phyloP scores from a whole-genome alignment of 2,113 vertebrate species.

The Pluvialis apricaria region DNA sequence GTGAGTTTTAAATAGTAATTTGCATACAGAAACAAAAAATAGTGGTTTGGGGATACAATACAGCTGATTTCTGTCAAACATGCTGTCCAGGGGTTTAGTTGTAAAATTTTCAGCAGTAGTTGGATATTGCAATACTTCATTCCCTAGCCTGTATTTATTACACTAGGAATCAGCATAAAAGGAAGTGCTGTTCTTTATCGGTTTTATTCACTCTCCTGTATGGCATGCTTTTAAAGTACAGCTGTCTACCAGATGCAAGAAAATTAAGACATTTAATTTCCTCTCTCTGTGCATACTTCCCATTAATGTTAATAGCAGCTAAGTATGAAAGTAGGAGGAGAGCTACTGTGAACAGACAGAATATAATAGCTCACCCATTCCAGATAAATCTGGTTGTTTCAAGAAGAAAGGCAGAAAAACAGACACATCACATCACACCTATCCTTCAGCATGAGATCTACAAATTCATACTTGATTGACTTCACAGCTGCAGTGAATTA shows the following conservation, averaged over 20 bases:
- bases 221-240: neutral
- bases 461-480: neutral
- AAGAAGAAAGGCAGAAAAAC: neutral
- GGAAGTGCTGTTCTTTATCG: neutral
- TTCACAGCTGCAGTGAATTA: neutral
- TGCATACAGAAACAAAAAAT: neutral
- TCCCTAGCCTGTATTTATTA: conserved; percentile 3
- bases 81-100: neutral
- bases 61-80: neutral
- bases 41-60: neutral
- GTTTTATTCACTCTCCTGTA: neutral
- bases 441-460: neutral
- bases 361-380: neutral
- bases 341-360: neutral
- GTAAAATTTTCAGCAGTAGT: conserved; percentile 14
- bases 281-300: conserved; percentile 1
- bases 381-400: neutral
- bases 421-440: neutral
- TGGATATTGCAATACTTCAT: neutral
- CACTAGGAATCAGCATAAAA: conserved; percentile 12
- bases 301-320: conserved; percentile 12
- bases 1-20: conserved; percentile 12
- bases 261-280: conserved; percentile 58
- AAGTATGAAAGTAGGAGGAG: neutral
- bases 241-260: conserved; percentile 43